phyloP scores from a whole-genome alignment of 2,888 invertebrate genomes.

The Eristalis pertinax region DNA sequence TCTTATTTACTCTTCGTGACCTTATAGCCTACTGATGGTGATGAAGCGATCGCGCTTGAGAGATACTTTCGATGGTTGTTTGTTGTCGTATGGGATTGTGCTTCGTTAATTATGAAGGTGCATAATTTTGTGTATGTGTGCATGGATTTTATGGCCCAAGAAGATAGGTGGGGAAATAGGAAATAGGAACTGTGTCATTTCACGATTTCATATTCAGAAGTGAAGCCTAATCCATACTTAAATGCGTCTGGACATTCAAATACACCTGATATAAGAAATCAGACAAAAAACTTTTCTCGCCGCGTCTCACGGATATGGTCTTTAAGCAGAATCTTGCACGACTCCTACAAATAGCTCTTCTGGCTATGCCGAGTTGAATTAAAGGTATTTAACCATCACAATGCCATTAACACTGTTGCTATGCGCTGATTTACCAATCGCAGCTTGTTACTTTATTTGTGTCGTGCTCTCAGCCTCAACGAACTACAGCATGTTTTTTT shows the following conservation, averaged over 20 bases:
- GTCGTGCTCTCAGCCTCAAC: neutral
- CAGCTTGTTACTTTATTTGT: neutral
- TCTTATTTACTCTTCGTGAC: slow-evolving; percentile 43
- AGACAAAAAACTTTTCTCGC: too few species aligned
- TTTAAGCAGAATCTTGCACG: too few species aligned
- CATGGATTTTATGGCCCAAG: neutral
- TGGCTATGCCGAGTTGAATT: too few species aligned
- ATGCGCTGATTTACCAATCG: neutral
- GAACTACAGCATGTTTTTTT: neutral
- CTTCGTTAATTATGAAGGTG: neutral
- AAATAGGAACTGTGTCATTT: neutral
- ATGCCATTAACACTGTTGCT: neutral
- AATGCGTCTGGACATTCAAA: too few species aligned
- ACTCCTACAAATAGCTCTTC: too few species aligned
- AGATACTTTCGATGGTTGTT: slow-evolving; percentile 34
- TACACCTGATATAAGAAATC: too few species aligned
- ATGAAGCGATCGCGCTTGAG: slow-evolving; percentile 11
- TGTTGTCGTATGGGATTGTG: slow-evolving; percentile 11
- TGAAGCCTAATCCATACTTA: neutral
- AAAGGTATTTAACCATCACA: neutral
- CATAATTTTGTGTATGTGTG: neutral
- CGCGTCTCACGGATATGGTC: too few species aligned
- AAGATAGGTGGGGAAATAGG: neutral
- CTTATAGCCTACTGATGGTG: slow-evolving; percentile 57
- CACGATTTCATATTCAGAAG: neutral